phyloP scores from a whole-genome alignment of 2,888 invertebrate genomes.

The Pinctada fucata region DNA sequence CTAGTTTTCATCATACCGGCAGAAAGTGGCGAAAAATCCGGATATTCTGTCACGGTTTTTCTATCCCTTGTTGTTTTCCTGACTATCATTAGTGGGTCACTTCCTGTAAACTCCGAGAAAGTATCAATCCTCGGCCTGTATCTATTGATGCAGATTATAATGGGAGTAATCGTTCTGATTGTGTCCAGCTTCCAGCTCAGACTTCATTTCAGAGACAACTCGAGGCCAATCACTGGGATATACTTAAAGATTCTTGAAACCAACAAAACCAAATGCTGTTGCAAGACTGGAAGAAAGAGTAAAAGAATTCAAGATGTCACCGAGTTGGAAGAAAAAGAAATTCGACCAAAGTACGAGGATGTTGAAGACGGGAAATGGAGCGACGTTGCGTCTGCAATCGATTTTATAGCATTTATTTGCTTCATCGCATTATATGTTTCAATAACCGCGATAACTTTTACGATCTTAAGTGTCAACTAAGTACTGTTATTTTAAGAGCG shows the following conservation, averaged over 20 bases:
- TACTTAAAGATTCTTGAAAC: not conserved
- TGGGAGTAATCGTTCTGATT: slow-evolving; percentile 4
- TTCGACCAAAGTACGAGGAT: not conserved
- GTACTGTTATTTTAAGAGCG: too few species aligned
- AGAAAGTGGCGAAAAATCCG: slow-evolving; percentile 34
- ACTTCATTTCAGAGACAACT: slow-evolving; percentile 6
- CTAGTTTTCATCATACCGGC: slow-evolving; percentile 31
- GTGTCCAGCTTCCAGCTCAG: slow-evolving; percentile 19
- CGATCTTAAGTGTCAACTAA: too few species aligned
- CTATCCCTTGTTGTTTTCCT: slow-evolving; percentile 35
- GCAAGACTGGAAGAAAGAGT: not conserved
- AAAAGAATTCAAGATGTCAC: not conserved
- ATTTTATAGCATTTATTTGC: slow-evolving; percentile 50
- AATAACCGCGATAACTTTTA: too few species aligned
- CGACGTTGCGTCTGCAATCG: slow-evolving; percentile 46
- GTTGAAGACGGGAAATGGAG: slow-evolving; percentile 43
- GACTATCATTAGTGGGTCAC: slow-evolving; percentile 21
- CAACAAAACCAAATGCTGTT: not conserved
- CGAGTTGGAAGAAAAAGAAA: not conserved
- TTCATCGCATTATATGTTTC: slow-evolving; percentile 24
- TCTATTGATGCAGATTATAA: not conserved
- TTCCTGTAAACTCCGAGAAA: slow-evolving; percentile 27
- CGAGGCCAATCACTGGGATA: not conserved
- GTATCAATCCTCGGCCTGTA: slow-evolving; percentile 17
- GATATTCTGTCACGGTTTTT: slow-evolving; percentile 29